Base-by-base conservation (phyloP, 2,113 vertebrate species). In the Centropus unirufus region DNA sequence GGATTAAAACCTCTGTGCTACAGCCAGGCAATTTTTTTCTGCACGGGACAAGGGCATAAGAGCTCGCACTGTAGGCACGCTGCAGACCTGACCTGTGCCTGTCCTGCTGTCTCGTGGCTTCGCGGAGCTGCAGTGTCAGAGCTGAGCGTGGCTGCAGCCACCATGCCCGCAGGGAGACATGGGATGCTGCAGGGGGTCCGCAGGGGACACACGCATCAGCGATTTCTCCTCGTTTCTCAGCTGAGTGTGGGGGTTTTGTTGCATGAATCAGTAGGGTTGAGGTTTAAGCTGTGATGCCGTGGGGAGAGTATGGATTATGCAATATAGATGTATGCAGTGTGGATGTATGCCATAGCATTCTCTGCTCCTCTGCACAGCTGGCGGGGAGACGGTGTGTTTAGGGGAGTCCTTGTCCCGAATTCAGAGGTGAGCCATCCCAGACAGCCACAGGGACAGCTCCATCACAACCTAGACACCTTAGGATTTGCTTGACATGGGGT, bases 111-210 rank as follows among this genome's bases (percentile, higher is more conserved):
- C 14, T 3, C 23, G 23, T 54, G 16, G 16, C 30, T 86, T 39
- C 57, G 72, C 69, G 67, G 83, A 59, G 57, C 91, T 81, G 49
- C 52, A 44, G 72, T 74, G 32, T 7, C 64, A 34, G 91, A 70
- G 44, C 64, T 54, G 76, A 61, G 87, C 40, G 20, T 52, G 68
- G 36, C 63, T 58, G 32, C 57, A 78, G 57, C 44, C 47, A 8
- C 59, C 22, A 0, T n/a, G 30, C 27, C 55, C 1, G 0, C 12
- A 3, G 19, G 59, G 78, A n/a, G 42, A 12, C 36, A 24, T 11
- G 0, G 81, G 77, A 16, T 36, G 64, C 83, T 52, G 5, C 4
- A 0, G 7, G 51, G n/a, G 2, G n/a, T 66, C 7, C 6, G 76
- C 29, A 23, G 73, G 67, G 42, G 75, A 57, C 67, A 52, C 59